These are phyloP conservation scores for Seriola rivoliana DNA, from an alignment of 2,113 vertebrate species.

Conservation along the genomic window DNA sequence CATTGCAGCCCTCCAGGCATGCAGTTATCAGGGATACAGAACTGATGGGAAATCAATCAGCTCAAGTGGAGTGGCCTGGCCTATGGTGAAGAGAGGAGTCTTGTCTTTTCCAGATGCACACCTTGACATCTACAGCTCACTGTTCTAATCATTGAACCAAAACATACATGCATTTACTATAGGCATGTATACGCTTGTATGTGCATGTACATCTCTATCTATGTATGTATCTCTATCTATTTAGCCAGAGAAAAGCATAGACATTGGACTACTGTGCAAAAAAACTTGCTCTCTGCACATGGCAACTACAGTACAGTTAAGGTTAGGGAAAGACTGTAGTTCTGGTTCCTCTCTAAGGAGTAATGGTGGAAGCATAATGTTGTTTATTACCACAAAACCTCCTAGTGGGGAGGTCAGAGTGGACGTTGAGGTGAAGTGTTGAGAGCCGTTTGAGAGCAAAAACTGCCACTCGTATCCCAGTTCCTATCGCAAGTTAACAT, in stretches of 20 bases:
- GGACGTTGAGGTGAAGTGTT: neutral
- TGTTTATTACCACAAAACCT: slow-evolving; percentile 2
- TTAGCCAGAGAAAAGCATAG: neutral
- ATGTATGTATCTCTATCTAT: neutral
- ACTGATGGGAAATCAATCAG: slow-evolving; percentile 85
- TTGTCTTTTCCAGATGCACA: slow-evolving; percentile 51
- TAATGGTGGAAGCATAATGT: neutral
- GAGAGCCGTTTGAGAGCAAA: neutral
- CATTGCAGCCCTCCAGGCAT: slow-evolving; percentile 76
- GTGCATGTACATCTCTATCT: neutral
- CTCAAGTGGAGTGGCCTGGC: slow-evolving; percentile 77
- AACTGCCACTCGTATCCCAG: neutral
- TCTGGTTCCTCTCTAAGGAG: neutral
- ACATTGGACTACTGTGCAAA: neutral
- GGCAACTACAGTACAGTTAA: neutral
- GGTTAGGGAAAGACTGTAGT: neutral
- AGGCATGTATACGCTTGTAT: neutral
- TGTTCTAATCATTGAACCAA: slow-evolving; percentile 8
- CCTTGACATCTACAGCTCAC: slow-evolving; percentile 35
- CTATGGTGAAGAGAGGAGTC: slow-evolving; percentile 52
- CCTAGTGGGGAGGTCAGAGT: neutral
- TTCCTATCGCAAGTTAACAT: neutral
- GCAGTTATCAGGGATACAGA: slow-evolving; percentile 81
- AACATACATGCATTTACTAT: slow-evolving; percentile 20
- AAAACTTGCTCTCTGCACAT: neutral